Evolutionary conservation across 2,888 invertebrate species (phyloP).

Genomic region (Cephus runcator): DNA sequence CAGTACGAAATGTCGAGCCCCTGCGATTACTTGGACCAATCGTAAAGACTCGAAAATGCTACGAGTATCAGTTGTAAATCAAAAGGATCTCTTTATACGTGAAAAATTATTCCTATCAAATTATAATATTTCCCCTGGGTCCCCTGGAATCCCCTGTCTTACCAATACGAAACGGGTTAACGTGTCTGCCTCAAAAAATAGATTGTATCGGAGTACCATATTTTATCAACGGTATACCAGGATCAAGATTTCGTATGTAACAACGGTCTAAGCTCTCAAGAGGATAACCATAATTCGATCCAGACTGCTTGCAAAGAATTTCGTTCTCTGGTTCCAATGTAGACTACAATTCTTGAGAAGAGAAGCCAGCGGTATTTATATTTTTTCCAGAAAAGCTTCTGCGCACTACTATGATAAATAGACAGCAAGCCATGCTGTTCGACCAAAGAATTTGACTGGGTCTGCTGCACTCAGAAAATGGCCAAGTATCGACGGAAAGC

Average conservation of each 20-base stretch:
- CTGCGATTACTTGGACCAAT: neutral
- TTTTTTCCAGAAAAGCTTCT: neutral
- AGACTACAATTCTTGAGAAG: neutral
- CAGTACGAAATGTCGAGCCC: neutral
- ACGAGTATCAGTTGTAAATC: neutral
- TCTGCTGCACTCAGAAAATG: neutral
- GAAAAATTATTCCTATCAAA: constrained; percentile 25
- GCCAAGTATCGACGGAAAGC: neutral
- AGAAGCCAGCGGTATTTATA: neutral
- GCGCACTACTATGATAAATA: neutral
- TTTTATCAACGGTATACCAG: neutral
- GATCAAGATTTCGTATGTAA: neutral
- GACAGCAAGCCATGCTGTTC: neutral
- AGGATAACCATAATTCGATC: neutral
- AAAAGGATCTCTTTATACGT: constrained; percentile 7
- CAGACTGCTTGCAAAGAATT: neutral
- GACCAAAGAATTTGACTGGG: neutral
- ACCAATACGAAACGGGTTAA: neutral
- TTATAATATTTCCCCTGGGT: neutral
- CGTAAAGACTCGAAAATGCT: neutral
- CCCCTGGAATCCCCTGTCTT: neutral
- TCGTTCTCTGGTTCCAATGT: neutral
- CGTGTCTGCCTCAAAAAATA: neutral
- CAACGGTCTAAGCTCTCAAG: neutral
- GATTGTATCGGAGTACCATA: neutral